These are phyloP conservation scores for Diarsia brunnea DNA, from an alignment of 2,888 invertebrate species.

Conservation along the genomic window DNA sequence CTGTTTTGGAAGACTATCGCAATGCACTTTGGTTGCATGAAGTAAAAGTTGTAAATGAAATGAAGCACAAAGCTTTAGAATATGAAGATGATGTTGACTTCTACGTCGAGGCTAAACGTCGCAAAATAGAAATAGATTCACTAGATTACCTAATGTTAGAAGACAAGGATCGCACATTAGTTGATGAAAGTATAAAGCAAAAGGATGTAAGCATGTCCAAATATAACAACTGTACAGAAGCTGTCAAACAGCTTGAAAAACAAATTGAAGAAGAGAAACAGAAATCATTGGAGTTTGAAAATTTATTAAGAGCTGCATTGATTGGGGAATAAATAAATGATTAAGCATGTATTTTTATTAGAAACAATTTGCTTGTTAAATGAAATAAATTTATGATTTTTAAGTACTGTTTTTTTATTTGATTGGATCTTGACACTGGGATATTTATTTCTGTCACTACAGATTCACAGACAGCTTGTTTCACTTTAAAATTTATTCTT, in stretches of 20 bases:
- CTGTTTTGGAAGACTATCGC: constrained; percentile 88
- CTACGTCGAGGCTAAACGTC: constrained; percentile 82
- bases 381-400: constrained; percentile 67
- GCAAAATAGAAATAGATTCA: constrained; percentile 83
- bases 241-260: constrained; percentile 86
- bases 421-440: not conserved
- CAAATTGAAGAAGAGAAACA: constrained; percentile 85
- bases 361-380: constrained; percentile 60
- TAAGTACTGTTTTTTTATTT: not conserved
- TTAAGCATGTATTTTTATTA: constrained; percentile 64
- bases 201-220: constrained; percentile 80
- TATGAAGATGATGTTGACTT: constrained; percentile 83
- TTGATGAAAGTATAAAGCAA: constrained; percentile 81
- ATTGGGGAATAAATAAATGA: constrained; percentile 77
- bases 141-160: constrained; percentile 84
- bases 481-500: not conserved
- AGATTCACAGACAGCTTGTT: not conserved
- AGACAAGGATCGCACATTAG: constrained; percentile 82
- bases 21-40: constrained; percentile 91
- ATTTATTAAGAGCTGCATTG: constrained; percentile 85
- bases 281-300: constrained; percentile 87
- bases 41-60: constrained; percentile 74
- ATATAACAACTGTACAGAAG: constrained; percentile 80
- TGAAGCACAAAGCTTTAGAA: constrained; percentile 83
- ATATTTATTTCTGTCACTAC: not conserved